phyloP scores from a whole-genome alignment of 2,113 vertebrate genomes.

The Promerops cafer region DNA sequence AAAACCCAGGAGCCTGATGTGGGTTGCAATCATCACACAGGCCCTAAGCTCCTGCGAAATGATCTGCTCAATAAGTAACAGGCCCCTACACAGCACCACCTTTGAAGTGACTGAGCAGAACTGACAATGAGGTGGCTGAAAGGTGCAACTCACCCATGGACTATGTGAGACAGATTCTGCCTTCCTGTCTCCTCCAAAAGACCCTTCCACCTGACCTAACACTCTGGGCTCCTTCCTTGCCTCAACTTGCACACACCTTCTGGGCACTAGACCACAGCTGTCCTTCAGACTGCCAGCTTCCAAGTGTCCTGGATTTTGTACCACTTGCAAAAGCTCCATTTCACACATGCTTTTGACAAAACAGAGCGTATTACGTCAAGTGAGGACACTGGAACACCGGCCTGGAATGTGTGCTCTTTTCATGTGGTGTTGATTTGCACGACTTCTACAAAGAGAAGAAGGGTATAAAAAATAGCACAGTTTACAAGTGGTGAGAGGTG shows the following conservation, averaged over 20 bases:
- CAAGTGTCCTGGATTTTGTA: background rate
- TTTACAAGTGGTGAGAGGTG: background rate
- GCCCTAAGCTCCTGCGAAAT: background rate
- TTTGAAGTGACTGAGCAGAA: background rate
- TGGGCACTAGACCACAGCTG: background rate
- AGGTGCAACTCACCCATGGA: background rate
- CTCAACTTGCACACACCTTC: background rate
- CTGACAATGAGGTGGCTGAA: background rate
- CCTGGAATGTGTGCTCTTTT: background rate
- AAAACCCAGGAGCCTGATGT: background rate
- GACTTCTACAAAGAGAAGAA: background rate
- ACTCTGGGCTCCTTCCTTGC: background rate
- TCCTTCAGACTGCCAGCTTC: background rate
- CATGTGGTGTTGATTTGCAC: background rate
- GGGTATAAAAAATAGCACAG: background rate
- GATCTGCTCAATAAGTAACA: background rate
- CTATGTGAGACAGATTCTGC: background rate
- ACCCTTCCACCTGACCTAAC: background rate
- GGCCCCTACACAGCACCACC: background rate
- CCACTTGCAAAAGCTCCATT: background rate
- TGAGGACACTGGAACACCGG: rapidly evolving
- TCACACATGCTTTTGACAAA: background rate
- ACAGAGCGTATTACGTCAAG: background rate
- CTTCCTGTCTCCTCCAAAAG: background rate
- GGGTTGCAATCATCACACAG: background rate